phyloP scores from a whole-genome alignment of 2,113 vertebrate genomes.

The Cygnus atratus region DNA sequence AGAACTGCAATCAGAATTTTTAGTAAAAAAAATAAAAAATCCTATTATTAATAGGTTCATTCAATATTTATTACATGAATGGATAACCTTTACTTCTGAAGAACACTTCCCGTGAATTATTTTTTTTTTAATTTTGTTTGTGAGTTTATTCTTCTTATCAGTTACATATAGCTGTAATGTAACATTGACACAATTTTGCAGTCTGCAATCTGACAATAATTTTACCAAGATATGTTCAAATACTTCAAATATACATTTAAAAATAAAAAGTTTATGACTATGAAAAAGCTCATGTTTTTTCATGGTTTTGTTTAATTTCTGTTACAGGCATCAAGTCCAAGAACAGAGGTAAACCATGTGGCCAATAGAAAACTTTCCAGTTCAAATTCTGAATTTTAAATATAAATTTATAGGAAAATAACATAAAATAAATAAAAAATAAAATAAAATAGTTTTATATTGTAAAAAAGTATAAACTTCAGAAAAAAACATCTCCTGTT shows the following conservation, averaged over 20 bases:
- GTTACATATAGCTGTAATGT: not conserved
- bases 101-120: not conserved
- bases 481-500: not conserved
- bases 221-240: not conserved
- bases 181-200: not conserved
- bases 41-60: not conserved
- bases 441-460: not conserved
- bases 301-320: not conserved
- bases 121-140: not conserved
- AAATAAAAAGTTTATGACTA: not conserved
- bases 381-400: not conserved
- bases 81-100: not conserved
- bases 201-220: not conserved
- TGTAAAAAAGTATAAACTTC: not conserved
- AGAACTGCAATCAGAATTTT: not conserved
- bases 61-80: slow-evolving; percentile 3
- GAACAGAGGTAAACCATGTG: not conserved
- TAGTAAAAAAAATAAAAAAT: not conserved
- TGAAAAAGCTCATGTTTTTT: not conserved
- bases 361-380: not conserved
- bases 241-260: not conserved
- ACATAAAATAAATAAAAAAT: not conserved
- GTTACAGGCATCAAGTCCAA: not conserved
- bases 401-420: not conserved
- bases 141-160: not conserved